Percentiles rank a stretch among this genome's conserved stretches.
These are phyloP conservation scores for Eupithecia abbreviata DNA, from an alignment of 2,888 invertebrate genomes.

Conservation along the genomic window DNA sequence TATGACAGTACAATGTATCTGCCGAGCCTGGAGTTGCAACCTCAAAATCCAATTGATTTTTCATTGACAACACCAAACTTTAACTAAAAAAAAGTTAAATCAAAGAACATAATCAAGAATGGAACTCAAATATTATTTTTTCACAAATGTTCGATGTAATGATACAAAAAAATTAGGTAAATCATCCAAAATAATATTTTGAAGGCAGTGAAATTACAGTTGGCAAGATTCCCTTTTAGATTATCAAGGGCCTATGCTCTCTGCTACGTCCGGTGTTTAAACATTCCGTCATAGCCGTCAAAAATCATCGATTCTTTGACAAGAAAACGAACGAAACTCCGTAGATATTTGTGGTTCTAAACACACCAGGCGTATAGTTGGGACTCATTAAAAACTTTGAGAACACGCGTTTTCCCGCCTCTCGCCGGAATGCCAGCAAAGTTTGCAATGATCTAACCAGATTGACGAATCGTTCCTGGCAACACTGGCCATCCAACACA, in stretches of 20 bases:
- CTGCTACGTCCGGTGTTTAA: neutral
- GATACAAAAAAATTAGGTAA: neutral
- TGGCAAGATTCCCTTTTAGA: neutral
- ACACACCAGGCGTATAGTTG: neutral
- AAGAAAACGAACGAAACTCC: neutral
- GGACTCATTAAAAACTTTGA: neutral
- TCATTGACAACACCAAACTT: conserved; percentile 30
- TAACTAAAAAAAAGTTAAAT: conserved; percentile 11
- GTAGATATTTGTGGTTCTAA: neutral
- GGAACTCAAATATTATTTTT: conserved; percentile 15
- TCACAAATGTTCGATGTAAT: conserved; percentile 15
- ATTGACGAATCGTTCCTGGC: neutral
- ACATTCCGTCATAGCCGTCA: neutral
- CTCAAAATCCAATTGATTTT: conserved; percentile 28
- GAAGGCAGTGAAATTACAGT: neutral
- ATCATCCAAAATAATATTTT: neutral
- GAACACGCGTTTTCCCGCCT: neutral
- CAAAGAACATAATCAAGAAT: conserved; percentile 23
- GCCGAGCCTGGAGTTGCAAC: conserved; percentile 19
- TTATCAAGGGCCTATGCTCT: neutral
- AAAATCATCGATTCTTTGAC: neutral
- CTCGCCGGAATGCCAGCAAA: conserved; percentile 1
- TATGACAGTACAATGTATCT: neutral
- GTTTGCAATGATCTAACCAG: neutral
- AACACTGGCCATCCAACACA: conserved; percentile 4